Percentiles rank a stretch among this genome's conserved stretches.
phyloP scores from a whole-genome alignment of 2,113 vertebrate genomes.

The Cynoglossus semilaevis region DNA sequence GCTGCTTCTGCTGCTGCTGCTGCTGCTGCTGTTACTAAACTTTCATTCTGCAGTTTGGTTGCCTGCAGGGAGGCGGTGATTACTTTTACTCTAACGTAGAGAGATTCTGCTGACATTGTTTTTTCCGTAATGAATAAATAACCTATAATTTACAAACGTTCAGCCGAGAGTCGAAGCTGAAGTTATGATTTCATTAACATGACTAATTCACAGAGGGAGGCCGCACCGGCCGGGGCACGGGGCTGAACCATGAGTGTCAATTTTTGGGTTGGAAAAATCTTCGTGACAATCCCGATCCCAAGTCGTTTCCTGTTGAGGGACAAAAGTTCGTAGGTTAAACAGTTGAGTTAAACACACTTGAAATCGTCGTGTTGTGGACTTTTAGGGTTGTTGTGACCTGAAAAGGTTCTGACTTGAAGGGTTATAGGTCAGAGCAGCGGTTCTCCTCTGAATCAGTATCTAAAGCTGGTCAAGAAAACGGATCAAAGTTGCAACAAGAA shows the following conservation, averaged over 20 bases:
- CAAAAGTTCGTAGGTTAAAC: too few species aligned
- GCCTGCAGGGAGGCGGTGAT: constrained; percentile 25
- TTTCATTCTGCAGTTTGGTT: constrained; percentile 48
- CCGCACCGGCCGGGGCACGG: background rate
- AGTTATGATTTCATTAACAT: constrained; percentile 1
- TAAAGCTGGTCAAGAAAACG: too few species aligned
- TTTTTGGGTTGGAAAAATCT: background rate
- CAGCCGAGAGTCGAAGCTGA: background rate
- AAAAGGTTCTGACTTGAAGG: too few species aligned
- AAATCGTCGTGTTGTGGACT: too few species aligned
- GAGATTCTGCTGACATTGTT: constrained; percentile 21
- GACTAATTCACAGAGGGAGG: background rate
- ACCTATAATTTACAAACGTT: constrained; percentile 11
- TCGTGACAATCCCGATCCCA: background rate
- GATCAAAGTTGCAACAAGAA: too few species aligned
- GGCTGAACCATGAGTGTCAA: background rate
- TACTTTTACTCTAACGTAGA: constrained; percentile 35
- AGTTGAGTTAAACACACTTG: too few species aligned
- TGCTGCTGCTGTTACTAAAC: constrained; percentile 59
- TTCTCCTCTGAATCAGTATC: too few species aligned
- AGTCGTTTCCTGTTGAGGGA: too few species aligned
- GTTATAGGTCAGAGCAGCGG: too few species aligned
- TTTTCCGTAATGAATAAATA: constrained; percentile 21
- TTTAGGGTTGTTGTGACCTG: too few species aligned
- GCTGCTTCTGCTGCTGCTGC: too few species aligned